These are phyloP conservation scores for Ramazzottius varieornatus DNA, from an alignment of 2,888 invertebrate genomes.

Conservation along the genomic window DNA sequence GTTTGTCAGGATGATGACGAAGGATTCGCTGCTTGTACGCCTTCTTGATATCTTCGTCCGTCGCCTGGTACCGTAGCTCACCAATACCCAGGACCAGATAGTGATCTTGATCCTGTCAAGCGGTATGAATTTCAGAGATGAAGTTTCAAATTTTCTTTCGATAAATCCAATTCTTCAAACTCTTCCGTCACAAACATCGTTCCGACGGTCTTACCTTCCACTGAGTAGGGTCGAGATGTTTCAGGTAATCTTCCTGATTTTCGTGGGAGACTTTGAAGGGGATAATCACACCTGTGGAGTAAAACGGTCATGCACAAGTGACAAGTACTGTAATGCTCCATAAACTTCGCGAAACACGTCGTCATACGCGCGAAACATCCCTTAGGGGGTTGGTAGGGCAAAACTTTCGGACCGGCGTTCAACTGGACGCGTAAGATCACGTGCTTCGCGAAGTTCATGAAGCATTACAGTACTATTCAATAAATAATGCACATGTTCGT, in stretches of 20 bases:
- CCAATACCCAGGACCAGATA: constrained; percentile 77
- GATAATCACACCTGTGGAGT: not conserved
- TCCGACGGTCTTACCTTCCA: constrained; percentile 59
- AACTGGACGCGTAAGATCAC: not conserved
- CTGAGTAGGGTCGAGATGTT: constrained; percentile 70
- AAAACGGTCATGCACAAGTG: not conserved
- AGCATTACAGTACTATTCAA: no score
- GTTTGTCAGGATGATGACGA: constrained; percentile 91
- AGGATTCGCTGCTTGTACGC: constrained; percentile 56
- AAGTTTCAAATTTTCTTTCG: no score
- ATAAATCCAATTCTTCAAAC: no score
- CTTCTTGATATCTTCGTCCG: constrained; percentile 70
- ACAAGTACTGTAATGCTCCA: no score
- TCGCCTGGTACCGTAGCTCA: constrained; percentile 50
- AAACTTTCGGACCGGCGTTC: not conserved
- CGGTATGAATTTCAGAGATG: no score
- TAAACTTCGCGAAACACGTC: no score
- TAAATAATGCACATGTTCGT: no score
- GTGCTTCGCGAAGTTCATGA: no score
- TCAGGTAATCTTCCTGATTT: constrained; percentile 34
- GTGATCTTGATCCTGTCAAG: constrained; percentile 59
- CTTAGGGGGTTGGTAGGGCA: no score
- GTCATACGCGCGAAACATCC: no score
- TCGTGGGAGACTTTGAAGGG: not conserved
- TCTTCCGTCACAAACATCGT: no score